Evolutionary conservation across 2,888 invertebrate species (phyloP), one percentile per base, ranked within the genome.

Genomic region (Ferrisia virgata): DNA sequence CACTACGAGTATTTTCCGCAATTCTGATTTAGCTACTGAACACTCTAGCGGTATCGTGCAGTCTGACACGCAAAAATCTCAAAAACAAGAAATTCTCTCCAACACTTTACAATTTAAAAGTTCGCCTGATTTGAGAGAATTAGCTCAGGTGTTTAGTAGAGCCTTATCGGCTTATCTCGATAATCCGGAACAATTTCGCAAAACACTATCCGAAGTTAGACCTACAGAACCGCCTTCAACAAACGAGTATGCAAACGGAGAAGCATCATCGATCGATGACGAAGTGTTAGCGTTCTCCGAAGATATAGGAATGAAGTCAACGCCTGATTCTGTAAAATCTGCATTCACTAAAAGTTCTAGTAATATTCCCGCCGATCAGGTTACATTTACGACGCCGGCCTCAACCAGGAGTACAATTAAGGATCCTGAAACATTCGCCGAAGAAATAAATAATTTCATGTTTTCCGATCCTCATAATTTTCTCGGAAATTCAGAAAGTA

Each of bases 61-160:
- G 53, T 85, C 86, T 28, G 84, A 84, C 5, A 83, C 43, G 40
- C 84, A 85, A 28, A 82, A 76, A 13, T 53, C 82, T 9, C 64
- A 13, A 13, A 43, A 69, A n/a, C 39, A 43, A 28, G 79, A 76
- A 13, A 84, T 39, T 9, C 47, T 76, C 15, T 31, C 47, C 2
- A 82, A 85, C n/a, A 85, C 84, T 47, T 31, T 85, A 5, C 85
- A 86, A 85, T 72, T 87, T 22, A 86, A 86, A 76, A 86, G 86
- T 76, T 86, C 87, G 0, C 86, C 89, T 0, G 90, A 89, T 83
- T 86, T 95, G 0, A 91, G 95, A 82, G 94, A 95, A 88, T 88
- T 95, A 4, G 95, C 95, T 0, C 93, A 94, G 89, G 94, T 95
- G 3, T 96, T 96, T 87, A 95, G 95, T 0, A 93, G 94, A 87